Percentiles rank a stretch among this genome's conserved stretches.
phyloP scores from a whole-genome alignment of 2,888 invertebrate genomes.

The Pecten maximus region DNA sequence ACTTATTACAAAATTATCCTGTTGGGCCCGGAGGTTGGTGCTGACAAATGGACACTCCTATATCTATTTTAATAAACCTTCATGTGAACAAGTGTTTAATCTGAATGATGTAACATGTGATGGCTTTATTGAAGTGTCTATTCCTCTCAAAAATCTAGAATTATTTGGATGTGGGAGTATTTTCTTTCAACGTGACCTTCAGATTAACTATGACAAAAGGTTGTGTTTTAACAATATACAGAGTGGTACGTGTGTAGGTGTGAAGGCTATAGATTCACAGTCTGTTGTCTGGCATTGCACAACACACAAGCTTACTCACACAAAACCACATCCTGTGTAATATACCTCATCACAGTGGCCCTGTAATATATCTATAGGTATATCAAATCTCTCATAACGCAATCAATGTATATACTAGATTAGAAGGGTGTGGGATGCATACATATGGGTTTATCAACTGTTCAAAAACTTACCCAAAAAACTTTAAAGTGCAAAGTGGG shows the following conservation, averaged over 20 bases:
- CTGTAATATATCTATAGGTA: background rate
- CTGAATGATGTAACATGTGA: too few relatives aligned
- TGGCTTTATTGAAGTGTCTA: too few relatives aligned
- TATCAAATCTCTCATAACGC: background rate
- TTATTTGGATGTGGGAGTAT: background rate
- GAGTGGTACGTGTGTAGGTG: background rate
- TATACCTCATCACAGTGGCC: background rate
- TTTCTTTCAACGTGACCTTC: background rate
- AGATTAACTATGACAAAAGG: background rate
- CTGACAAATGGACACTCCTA: background rate
- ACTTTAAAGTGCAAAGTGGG: too few relatives aligned
- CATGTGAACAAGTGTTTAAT: too few relatives aligned
- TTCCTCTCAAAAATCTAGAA: background rate
- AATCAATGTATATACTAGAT: too few relatives aligned
- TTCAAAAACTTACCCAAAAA: too few relatives aligned
- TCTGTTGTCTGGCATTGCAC: background rate
- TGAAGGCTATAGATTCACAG: background rate
- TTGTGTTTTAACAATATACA: background rate
- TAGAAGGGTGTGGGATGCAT: too few relatives aligned
- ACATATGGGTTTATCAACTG: too few relatives aligned
- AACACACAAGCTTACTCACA: background rate
- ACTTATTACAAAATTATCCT: background rate
- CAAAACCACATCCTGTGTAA: background rate
- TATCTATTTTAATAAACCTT: background rate
- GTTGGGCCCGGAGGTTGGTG: background rate